Conservation (phyloP, 1,140 invertebrate genomes). For the Leptoteleia sp. region DNA sequence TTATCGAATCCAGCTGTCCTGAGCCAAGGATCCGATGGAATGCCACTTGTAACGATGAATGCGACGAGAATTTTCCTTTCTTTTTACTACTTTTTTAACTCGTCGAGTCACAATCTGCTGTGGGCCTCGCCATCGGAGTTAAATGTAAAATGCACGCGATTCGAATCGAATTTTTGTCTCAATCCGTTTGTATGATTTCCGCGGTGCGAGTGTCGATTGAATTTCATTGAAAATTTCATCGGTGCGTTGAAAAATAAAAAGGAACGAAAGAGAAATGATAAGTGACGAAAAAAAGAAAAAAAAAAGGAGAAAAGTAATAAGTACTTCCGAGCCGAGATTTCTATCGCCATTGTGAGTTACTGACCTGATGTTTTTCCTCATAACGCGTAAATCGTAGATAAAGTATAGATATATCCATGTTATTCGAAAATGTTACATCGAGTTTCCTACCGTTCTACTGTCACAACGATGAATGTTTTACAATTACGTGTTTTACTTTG, state of each 20-base stretch:
- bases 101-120: not conserved
- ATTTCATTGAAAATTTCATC: conserved; percentile 12
- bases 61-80: too few relatives aligned
- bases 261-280: too few relatives aligned
- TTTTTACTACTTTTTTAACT: not conserved
- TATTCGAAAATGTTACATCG: conserved; percentile 60
- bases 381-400: conserved; percentile 52
- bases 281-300: not conserved
- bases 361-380: conserved; percentile 49
- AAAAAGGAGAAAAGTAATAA: conserved; percentile 10
- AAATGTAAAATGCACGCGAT: not conserved
- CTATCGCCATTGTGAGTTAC: conserved; percentile 59
- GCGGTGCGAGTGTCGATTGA: not conserved
- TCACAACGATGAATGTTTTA: conserved; percentile 56
- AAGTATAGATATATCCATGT: conserved; percentile 58
- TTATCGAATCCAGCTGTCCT: too few relatives aligned
- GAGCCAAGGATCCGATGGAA: too few relatives aligned
- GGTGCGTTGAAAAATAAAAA: not conserved
- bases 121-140: not conserved
- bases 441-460: conserved; percentile 56
- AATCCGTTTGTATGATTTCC: conserved; percentile 2
- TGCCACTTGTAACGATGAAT: too few relatives aligned
- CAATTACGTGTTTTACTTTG: conserved; percentile 52
- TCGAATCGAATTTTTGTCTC: conserved; percentile 8
- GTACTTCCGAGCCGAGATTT: conserved; percentile 53